Evolutionary conservation across 2,797 vertebrate species (phyloP), one percentile per base, ranked within the genome.

Genomic region (Anguilla anguilla): DNA sequence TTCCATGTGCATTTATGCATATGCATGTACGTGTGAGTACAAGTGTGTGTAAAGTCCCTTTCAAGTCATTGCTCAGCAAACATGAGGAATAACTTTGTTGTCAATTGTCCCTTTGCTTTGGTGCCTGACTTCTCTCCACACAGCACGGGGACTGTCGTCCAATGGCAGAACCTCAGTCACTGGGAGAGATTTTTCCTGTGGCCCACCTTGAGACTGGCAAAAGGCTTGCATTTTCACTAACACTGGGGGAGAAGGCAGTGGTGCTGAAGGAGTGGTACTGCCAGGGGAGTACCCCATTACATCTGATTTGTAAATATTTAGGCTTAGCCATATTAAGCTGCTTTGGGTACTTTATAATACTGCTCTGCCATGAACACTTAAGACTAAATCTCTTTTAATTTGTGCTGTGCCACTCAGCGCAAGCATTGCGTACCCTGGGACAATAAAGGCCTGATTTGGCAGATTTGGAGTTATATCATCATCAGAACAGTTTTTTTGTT

Each of bases 271-370:
- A 93, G 93, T 96, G 96, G 96, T 95, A 97, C 95, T 95, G 94
- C 96, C 96, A 96, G 96, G 94, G 94, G 93, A 95, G 93, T 91
- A 95, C 93, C 94, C 95, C 92, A 94, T 95, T 96, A 95, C 95
- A 94, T 95, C 94, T 93, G 93, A 96, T 97, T 97, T 97, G 96
- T 97, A 96, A 96, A 96, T 95, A 95, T 97, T 96, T 96, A 96
- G 94, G 96, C 95, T 97, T 96, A 97, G 94, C 93, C 92, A 88
- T 91, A 92, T 94, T 97, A 97, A 97, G 96, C 96, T 95, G 96
- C 97, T 98, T 97, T 97, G 93, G 95, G 96, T 96, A 96, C 96
- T 97, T 97, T 97, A 96, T 96, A 94, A 96, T 95, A 95, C 97
- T 96, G 94, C 93, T 95, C 95, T 96, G 95, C 95, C 92, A 95